Conservation (phyloP, 1,140 invertebrate genomes). For the Drosophila orosa region DNA sequence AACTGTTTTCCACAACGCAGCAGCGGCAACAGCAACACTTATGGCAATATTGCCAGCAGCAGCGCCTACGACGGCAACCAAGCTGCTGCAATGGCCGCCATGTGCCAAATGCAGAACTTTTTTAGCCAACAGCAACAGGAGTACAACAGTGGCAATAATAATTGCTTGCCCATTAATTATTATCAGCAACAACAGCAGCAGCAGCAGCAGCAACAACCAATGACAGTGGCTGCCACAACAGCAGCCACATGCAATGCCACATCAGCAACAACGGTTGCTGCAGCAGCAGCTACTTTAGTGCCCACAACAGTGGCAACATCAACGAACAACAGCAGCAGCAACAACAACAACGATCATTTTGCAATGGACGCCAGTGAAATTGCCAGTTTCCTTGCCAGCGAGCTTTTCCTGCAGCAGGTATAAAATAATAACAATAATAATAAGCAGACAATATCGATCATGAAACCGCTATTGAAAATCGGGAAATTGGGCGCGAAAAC, state of each 20-base stretch:
- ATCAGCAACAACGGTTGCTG: constrained; percentile 34
- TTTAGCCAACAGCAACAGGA: constrained; percentile 65
- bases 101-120: constrained; percentile 79
- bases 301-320: constrained; percentile 11
- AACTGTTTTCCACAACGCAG: constrained; percentile 44
- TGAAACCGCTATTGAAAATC: constrained; percentile 9
- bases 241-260: constrained; percentile 20
- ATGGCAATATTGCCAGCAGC: constrained; percentile 31
- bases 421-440: constrained; percentile 8
- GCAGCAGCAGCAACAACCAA: constrained; percentile 25
- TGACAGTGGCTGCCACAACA: constrained; percentile 14
- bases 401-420: constrained; percentile 92
- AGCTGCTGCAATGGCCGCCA: constrained; percentile 67
- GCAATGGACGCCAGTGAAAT: constrained; percentile 91
- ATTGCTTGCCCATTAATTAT: constrained; percentile 61
- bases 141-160: constrained; percentile 45
- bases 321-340: constrained; percentile 11
- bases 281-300: neutral
- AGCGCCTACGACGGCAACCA: constrained; percentile 37
- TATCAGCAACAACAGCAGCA: constrained; percentile 56
- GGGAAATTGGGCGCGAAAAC: constrained; percentile 38
- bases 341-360: constrained; percentile 62
- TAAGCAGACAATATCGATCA: constrained; percentile 10
- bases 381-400: constrained; percentile 91
- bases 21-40: constrained; percentile 46